Evolutionary conservation across 2,888 invertebrate genomes (phyloP).

Genomic region (Acanthacorydalis orientalis): DNA sequence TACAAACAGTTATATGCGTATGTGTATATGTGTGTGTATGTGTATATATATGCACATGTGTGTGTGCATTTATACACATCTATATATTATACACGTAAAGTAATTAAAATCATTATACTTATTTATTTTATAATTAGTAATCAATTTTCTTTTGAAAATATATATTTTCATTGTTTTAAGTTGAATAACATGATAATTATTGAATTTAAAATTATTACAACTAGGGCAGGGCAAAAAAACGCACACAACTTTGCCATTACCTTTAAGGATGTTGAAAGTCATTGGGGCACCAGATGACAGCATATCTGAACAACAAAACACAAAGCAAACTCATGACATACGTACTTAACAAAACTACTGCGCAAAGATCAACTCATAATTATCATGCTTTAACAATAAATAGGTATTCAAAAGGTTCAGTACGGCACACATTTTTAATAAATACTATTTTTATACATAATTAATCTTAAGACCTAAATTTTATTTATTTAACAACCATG

Average conservation of each 20-base stretch:
- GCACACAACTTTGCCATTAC: slow-evolving; percentile 35
- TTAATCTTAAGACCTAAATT: not conserved
- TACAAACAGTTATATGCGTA: no score
- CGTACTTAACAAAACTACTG: slow-evolving; percentile 11
- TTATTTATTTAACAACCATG: not conserved
- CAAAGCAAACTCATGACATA: slow-evolving; percentile 37
- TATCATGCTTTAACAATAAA: not conserved
- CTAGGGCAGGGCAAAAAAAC: slow-evolving; percentile 6
- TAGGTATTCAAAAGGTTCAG: slow-evolving; percentile 3
- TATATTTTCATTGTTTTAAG: no score
- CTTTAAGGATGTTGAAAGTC: slow-evolving; percentile 78
- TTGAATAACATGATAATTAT: not conserved
- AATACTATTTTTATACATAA: not conserved
- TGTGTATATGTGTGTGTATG: no score
- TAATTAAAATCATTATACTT: no score
- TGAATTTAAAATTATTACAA: slow-evolving; percentile 13
- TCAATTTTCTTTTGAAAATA: no score
- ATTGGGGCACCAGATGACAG: slow-evolving; percentile 67
- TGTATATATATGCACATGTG: no score
- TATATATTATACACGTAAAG: no score
- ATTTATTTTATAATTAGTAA: no score
- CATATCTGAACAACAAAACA: slow-evolving; percentile 60
- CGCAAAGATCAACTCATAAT: not conserved
- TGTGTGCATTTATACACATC: no score
- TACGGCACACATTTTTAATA: not conserved